These are phyloP conservation scores for Gorilla gorilla DNA, from an alignment of 2,113 vertebrate genomes.

Conservation along the genomic window DNA sequence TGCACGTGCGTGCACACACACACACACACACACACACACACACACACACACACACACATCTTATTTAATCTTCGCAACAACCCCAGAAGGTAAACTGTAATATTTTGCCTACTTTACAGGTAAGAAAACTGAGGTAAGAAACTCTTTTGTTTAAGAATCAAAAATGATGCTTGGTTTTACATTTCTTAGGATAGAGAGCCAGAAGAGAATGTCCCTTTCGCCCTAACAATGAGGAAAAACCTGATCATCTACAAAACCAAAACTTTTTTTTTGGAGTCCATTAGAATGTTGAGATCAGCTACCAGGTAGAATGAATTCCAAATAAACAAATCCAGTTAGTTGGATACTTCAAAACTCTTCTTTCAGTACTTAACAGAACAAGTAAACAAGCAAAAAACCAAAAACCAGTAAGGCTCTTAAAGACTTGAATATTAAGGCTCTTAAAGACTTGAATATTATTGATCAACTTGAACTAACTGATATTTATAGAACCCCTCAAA, in stretches of 20 bases:
- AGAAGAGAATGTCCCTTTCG: neutral
- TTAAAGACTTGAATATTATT: neutral
- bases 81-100: neutral
- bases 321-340: neutral
- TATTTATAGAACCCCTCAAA: neutral
- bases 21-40: neutral
- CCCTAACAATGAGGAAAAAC: neutral
- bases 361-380: neutral
- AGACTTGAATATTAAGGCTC: neutral
- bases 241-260: neutral
- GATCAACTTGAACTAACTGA: neutral
- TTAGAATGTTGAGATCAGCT: neutral
- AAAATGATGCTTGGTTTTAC: neutral
- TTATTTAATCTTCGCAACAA: slow-evolving; percentile 2
- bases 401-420: neutral
- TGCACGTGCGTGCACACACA: rapidly evolving
- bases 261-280: neutral
- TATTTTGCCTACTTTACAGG: neutral
- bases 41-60: too few species aligned
- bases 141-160: neutral
- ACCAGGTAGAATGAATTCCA: neutral
- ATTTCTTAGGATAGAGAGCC: neutral
- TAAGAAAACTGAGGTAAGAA: neutral
- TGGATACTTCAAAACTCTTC: neutral
- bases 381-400: neutral